Evolutionary conservation across 2,113 vertebrate species (phyloP), one percentile per base, ranked within the genome.

Genomic region (Nothocercus nigrocapillus): DNA sequence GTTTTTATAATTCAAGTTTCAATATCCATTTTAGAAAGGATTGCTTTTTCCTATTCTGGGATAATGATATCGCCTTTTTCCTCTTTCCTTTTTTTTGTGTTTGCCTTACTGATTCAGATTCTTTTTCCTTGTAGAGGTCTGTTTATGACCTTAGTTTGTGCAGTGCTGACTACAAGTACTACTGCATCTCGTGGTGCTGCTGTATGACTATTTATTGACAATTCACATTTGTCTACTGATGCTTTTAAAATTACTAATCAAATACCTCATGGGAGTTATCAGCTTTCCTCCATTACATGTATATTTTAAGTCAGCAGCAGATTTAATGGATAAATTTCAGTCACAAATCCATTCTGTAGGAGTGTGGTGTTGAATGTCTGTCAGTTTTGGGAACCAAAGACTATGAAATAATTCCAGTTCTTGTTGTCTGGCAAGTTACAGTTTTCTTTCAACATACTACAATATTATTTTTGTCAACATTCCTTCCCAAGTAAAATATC

Each of bases 331-430:
- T 76, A 49, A 76, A 91, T 92, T 88, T 47, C 20, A 82, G 67
- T 85, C 8, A 94, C 73, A 95, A 85, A 54, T 42, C 69, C 4
- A 69, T 76, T 75, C 34, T 59, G 69, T 62, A n/a, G 92, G 81
- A 91, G 81, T 85, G 44, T 79, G 24, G n/a, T 90, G 69, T 82
- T 88, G 74, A 89, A 82, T 38, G 51, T 76, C 82, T 92, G 62
- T 87, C 82, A 88, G 67, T 76, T 89, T 79, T 40, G 82, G 67
- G 32, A 89, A 74, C 59, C 9, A 47, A 68, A 93, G 82, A 40
- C n/a, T 82, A 54, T 40, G 32, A 76, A 89, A 62, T 92, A 92
- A 85, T 80, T 62, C n/a, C 20, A 59, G 72, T 85, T 88, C 74
- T 77, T 38, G 5, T 64, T 89, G 38, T 69, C 82, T 93, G 82